These are phyloP conservation scores for Syngnathoides biaculeatus DNA, from an alignment of 2,113 vertebrate genomes.

Conservation along the genomic window DNA sequence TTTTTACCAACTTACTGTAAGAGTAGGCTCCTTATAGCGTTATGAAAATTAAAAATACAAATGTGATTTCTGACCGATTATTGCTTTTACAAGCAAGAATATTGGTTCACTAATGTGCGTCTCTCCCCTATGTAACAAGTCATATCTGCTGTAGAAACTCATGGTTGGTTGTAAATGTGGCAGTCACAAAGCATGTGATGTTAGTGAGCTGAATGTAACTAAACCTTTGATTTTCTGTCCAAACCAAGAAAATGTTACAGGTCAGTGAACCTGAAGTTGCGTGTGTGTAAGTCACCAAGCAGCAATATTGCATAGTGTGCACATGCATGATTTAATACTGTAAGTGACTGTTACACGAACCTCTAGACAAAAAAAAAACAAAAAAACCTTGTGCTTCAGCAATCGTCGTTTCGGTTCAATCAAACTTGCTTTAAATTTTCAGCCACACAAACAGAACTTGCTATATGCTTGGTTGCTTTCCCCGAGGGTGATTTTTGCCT, in stretches of 20 bases:
- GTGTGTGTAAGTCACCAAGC: background rate
- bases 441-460: conserved; percentile 26
- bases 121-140: background rate
- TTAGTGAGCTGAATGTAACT: background rate
- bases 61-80: too few relatives aligned
- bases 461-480: conserved; percentile 25
- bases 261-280: background rate
- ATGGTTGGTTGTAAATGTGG: background rate
- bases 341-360: conserved; percentile 7
- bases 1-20: too few relatives aligned
- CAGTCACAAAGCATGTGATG: background rate
- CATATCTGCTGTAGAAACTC: conserved; percentile 9
- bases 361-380: too few relatives aligned
- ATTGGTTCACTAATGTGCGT: too few relatives aligned
- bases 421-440: conserved; percentile 38
- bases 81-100: too few relatives aligned
- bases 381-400: conserved; percentile 29
- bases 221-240: conserved; percentile 2
- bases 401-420: conserved; percentile 19
- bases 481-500: conserved; percentile 30
- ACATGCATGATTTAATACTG: background rate
- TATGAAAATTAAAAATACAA: too few relatives aligned
- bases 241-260: background rate
- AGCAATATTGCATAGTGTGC: background rate
- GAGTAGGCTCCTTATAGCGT: too few relatives aligned